These are phyloP conservation scores for Apis cerana DNA, from an alignment of 1,140 invertebrate genomes.

Conservation along the genomic window DNA sequence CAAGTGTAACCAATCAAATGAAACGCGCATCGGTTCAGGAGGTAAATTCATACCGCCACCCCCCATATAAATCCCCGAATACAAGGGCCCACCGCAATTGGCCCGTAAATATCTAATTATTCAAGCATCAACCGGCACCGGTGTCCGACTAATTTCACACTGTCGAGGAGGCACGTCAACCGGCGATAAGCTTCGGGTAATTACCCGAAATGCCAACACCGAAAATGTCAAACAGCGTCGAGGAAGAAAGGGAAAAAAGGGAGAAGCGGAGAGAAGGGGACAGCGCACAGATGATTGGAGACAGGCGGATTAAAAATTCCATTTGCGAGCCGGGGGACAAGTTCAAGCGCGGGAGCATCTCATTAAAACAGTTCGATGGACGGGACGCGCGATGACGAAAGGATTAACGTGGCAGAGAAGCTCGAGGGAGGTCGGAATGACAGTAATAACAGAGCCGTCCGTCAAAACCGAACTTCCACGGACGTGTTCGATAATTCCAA, in stretches of 20 bases:
- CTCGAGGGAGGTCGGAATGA: slow-evolving; percentile 60
- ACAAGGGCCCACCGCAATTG: not conserved
- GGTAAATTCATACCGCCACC: too few relatives aligned
- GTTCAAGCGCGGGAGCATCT: slow-evolving; percentile 55
- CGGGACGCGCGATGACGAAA: slow-evolving; percentile 61
- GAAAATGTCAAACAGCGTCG: not conserved
- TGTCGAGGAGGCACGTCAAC: not conserved
- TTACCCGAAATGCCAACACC: slow-evolving; percentile 3
- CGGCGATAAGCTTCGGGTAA: slow-evolving; percentile 2
- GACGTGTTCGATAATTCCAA: slow-evolving; percentile 54
- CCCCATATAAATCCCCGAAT: not conserved
- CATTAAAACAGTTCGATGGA: slow-evolving; percentile 62
- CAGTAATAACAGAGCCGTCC: slow-evolving; percentile 74
- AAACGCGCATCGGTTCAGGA: not conserved
- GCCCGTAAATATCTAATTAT: slow-evolving; percentile 17
- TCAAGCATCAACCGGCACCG: not conserved
- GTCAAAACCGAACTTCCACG: slow-evolving; percentile 69
- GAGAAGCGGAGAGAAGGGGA: not conserved
- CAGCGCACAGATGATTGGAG: not conserved
- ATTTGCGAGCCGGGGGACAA: slow-evolving; percentile 32
- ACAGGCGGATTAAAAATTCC: slow-evolving; percentile 39
- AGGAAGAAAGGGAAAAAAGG: not conserved
- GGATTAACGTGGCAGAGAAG: slow-evolving; percentile 58
- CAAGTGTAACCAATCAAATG: not conserved
- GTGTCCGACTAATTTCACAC: slow-evolving; percentile 3